Base-by-base conservation (phyloP, 23 tunicate genomes). In the Clavelina lepadiformis region DNA sequence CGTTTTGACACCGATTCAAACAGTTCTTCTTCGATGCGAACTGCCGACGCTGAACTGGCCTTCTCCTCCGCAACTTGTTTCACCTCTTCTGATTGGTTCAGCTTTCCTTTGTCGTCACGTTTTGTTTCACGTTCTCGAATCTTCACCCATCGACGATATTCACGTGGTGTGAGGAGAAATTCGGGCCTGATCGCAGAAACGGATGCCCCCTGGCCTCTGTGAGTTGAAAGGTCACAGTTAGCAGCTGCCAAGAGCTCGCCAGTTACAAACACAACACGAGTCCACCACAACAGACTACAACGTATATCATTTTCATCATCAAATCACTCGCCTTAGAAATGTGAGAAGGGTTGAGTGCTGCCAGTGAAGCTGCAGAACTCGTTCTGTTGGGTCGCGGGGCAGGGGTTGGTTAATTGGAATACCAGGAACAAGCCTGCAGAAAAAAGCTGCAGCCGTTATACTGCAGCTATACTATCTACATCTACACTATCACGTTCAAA, bases 201-300 rank as follows among this genome's bases (percentile, higher is more conserved):
- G 36, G 97, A 89, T 20, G 89, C 97, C 4, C 97, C 97, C 35
- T 89, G 88, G 25, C 85, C 89, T 55, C 97, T 89, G 56, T 66
- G 22, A 44, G 8, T 21, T 21, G 5, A 51, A 68, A 5, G n/a
- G n/a, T n/a, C n/a, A n/a, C n/a, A n/a, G n/a, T n/a, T n/a, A n/a
- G n/a, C n/a, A n/a, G n/a, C n/a, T n/a, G n/a, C n/a, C n/a, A n/a
- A n/a, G n/a, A n/a, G n/a, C n/a, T n/a, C n/a, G n/a, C n/a, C n/a
- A n/a, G n/a, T n/a, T n/a, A n/a, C n/a, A n/a, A n/a, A n/a, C n/a
- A n/a, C n/a, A n/a, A n/a, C n/a, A n/a, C n/a, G n/a, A n/a, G n/a
- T n/a, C n/a, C n/a, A n/a, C n/a, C n/a, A n/a, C n/a, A n/a, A n/a
- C n/a, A n/a, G n/a, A n/a, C n/a, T n/a, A n/a, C n/a, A n/a, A n/a